These are phyloP conservation scores for Spilosoma lubricipeda DNA, from an alignment of 2,888 invertebrate species.

Conservation along the genomic window DNA sequence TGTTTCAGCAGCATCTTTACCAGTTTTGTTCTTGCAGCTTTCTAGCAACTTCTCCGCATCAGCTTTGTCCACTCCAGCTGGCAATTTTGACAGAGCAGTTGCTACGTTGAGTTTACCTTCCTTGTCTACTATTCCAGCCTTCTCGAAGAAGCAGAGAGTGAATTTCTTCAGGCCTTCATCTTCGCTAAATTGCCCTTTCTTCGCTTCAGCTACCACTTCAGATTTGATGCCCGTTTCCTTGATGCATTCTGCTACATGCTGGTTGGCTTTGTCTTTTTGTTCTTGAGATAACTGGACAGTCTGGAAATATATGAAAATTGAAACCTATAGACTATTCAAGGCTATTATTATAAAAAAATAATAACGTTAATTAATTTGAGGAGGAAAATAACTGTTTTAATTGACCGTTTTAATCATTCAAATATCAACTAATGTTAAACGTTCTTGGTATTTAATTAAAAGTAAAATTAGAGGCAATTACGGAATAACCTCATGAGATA, in stretches of 20 bases:
- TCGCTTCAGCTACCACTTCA: constrained; percentile 70
- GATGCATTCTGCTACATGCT: constrained; percentile 65
- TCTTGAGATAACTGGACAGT: constrained; percentile 62
- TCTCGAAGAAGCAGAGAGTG: constrained; percentile 79
- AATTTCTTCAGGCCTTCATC: constrained; percentile 79
- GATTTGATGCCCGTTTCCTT: constrained; percentile 71
- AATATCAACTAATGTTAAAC: neutral
- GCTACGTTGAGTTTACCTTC: constrained; percentile 78
- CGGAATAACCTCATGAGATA: neutral
- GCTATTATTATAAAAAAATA: no score
- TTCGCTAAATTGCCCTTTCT: constrained; percentile 74
- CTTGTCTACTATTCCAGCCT: constrained; percentile 66
- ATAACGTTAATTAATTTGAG: no score
- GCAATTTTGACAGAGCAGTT: constrained; percentile 72
- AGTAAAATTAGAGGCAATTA: neutral
- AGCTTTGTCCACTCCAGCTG: constrained; percentile 69
- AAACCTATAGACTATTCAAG: no score
- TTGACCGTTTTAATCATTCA: neutral
- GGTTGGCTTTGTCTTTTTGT: constrained; percentile 68
- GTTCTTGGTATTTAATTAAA: neutral
- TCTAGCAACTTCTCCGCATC: constrained; percentile 73
- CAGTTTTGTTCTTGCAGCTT: constrained; percentile 72
- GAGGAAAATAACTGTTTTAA: neutral
- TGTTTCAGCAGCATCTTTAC: constrained; percentile 72
- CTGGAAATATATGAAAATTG: constrained; percentile 49